Evolutionary conservation across 2,113 vertebrate genomes (phyloP), one percentile per base, ranked within the genome.

Genomic region (Pluvianellus socialis): DNA sequence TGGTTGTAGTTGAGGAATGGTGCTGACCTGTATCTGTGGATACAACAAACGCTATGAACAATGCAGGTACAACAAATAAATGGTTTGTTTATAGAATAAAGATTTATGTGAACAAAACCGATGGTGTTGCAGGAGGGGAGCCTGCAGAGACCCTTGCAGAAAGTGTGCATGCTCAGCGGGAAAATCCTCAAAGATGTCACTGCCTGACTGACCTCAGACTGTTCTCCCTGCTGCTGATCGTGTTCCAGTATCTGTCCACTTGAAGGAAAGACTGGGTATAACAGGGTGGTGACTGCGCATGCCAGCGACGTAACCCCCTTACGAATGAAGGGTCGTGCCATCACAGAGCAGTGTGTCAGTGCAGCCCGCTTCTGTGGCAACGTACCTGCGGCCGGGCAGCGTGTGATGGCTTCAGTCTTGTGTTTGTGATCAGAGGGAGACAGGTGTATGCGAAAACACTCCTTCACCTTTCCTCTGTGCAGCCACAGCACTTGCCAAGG

Each of bases 381-480:
- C 67, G 74, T 71, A 42, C 5, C 0, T 18, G 70, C 40, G 66
- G 45, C 61, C 58, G 77, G 62, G 70, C 49, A 49, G 90, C 93
- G 75, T 2, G 14, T 91, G 84, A 55, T 74, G 79, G 58, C 63
- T 45, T 45, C 3, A 13, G 38, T 11, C 42, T 3, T 5, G 56
- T 56, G 56, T 52, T 84, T 71, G 79, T 1, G 14, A n/a, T 30
- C 74, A 56, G 62, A 53, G 58, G 30, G 70, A 66, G 94, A n/a
- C 92, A 91, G 94, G 92, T 88, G 77, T 42, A 23, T 53, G 77
- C 30, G 38, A 66, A 52, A 94, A 80, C 53, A 58, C 80, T 95
- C 79, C 92, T 96, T 32, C 87, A 92, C 89, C 91, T 96, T 94
- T 88, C 62, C 62, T 62, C 85, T 50, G 12, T 52, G 65, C 88